Evolutionary conservation across 2,888 invertebrate genomes (phyloP), one percentile per base, ranked within the genome.

Genomic region (Drosophila cracens): DNA sequence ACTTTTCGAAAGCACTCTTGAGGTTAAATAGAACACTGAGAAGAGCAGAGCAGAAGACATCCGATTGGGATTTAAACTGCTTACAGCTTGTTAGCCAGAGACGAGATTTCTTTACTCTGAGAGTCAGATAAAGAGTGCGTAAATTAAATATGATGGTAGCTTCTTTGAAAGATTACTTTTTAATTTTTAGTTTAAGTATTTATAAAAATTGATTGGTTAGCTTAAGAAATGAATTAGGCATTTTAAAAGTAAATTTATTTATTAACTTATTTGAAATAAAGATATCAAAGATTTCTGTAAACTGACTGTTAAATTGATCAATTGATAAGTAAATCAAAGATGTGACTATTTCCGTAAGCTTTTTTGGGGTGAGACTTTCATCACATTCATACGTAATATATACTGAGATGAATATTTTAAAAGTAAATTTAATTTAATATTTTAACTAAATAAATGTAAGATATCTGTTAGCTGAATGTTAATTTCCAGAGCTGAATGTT

Each of bases 41-140:
- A 46, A 46, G 46, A 46, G 46, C 16, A 4, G 7, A 25, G 16
- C 46, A 73, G 68, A 58, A 71, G 54, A 70, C 64, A 73, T 53
- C 48, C 46, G 69, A 65, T 79, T 80, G 70, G 59, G 38, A 63
- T 56, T 79, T 76, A 72, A 78, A 69, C 79, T 63, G 60, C 72
- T 79, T 65, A 78, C 65, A 76, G 33, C 65, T 78, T 78, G 79
- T 79, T 78, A 60, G 60, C 51, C 53, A 52, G 38, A 61, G 43
- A 48, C n/a, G 49, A 75, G 77, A 79, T 65, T 79, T 71, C 21
- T 66, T 53, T 27, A 40, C 16, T n/a, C 21, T 36, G 1, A 7
- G 11, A 6, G 16, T 4, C 25, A 25, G 48, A 48, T 5, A 10
- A 18, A 10, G n/a, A 38, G 7, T 10, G n/a, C 13, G 38, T 25